These are phyloP conservation scores for Uropsilus gracilis DNA, from an alignment of 2,113 vertebrate species.

Conservation along the genomic window DNA sequence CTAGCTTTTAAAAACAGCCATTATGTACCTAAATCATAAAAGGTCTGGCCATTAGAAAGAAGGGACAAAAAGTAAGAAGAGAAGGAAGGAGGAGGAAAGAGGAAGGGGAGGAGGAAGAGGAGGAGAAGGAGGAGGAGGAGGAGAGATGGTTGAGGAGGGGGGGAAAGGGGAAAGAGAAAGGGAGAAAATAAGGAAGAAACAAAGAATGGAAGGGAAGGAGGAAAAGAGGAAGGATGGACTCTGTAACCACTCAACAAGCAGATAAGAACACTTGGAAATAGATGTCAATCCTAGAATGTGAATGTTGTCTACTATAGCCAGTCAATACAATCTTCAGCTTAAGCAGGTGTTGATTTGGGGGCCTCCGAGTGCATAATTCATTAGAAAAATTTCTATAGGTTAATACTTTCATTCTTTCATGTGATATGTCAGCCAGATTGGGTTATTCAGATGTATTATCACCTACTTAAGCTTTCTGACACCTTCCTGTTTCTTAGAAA, in stretches of 20 bases:
- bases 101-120: not conserved
- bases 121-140: not conserved
- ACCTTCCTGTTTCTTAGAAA: not conserved
- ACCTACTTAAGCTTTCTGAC: not conserved
- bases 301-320: not conserved
- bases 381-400: not conserved
- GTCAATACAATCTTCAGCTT: not conserved
- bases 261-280: not conserved
- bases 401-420: not conserved
- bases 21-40: not conserved
- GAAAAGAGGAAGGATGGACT: not conserved
- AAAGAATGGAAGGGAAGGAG: not conserved
- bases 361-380: not conserved
- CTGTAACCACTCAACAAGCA: not conserved
- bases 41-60: not conserved
- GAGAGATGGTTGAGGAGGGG: accelerated
- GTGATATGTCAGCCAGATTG: not conserved
- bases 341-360: not conserved
- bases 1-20: not conserved
- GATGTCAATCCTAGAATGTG: not conserved
- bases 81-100: no score
- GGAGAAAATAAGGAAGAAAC: not conserved
- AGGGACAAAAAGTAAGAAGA: not conserved
- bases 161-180: no score
- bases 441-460: not conserved